Evolutionary conservation across 2,797 vertebrate species (phyloP).

Genomic region (Crocidura indochinensis): DNA sequence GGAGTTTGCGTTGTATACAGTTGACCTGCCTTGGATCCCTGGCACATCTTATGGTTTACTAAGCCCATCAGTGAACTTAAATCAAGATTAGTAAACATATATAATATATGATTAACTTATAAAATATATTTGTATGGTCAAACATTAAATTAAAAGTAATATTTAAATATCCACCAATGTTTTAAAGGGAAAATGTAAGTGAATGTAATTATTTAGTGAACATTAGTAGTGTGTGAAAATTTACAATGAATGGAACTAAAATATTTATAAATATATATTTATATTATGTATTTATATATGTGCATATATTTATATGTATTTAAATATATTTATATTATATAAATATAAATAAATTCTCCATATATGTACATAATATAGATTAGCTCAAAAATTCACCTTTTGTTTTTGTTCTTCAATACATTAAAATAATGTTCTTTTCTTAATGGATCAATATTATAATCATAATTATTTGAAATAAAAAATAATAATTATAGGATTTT

Average conservation of each 20-base stretch:
- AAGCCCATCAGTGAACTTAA: background rate
- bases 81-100: too few species aligned
- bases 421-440: background rate
- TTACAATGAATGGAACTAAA: background rate
- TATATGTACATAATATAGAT: slow-evolving; percentile 2
- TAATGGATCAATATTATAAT: background rate
- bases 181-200: background rate
- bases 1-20: too few species aligned
- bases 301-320: too few species aligned
- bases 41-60: slow-evolving; percentile 9
- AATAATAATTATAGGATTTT: slow-evolving; percentile 19
- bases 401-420: background rate
- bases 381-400: slow-evolving; percentile 29
- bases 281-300: background rate
- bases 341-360: background rate
- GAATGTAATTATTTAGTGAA: slow-evolving; percentile 39
- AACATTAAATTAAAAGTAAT: slow-evolving; percentile 18
- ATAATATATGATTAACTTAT: too few species aligned
- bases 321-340: background rate
- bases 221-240: slow-evolving; percentile 30
- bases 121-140: background rate
- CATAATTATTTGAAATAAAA: background rate
- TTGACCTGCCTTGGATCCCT: too few species aligned
- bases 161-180: background rate
- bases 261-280: background rate